Evolutionary conservation across 2,888 invertebrate genomes (phyloP).

Genomic region (Axea sp.): DNA sequence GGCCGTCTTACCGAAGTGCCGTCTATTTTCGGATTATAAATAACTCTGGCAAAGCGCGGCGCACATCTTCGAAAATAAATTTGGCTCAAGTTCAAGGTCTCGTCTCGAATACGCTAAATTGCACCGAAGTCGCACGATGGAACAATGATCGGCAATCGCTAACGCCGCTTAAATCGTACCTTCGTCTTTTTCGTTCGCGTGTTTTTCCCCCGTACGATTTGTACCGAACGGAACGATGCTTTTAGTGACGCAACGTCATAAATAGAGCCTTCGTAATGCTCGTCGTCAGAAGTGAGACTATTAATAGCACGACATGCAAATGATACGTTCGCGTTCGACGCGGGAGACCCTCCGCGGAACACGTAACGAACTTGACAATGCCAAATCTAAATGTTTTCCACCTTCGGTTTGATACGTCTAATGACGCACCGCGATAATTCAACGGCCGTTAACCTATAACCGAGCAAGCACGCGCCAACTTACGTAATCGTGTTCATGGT

Average conservation of each 20-base stretch:
- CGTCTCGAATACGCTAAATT: constrained; percentile 3
- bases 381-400: constrained; percentile 47
- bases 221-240: too few relatives aligned
- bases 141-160: too few relatives aligned
- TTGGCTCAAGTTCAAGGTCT: constrained; percentile 56
- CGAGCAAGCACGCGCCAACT: constrained; percentile 53
- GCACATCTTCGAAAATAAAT: constrained; percentile 37
- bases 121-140: neutral
- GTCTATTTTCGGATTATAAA: constrained; percentile 29
- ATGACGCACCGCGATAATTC: constrained; percentile 49
- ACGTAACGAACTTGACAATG: constrained; percentile 43
- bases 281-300: constrained; percentile 8
- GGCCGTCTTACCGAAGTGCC: too few relatives aligned
- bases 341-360: constrained; percentile 12
- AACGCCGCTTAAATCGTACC: too few relatives aligned
- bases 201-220: too few relatives aligned
- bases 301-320: constrained; percentile 33
- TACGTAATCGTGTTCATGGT: constrained; percentile 58
- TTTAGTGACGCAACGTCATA: too few relatives aligned
- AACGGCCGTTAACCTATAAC: constrained; percentile 55
- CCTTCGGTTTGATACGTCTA: constrained; percentile 44
- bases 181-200: too few relatives aligned
- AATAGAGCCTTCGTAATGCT: constrained; percentile 16
- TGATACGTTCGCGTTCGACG: constrained; percentile 11
- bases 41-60: constrained; percentile 14